Percentiles rank a stretch among this genome's conserved stretches.
These are phyloP conservation scores for Cephus cinctus DNA, from an alignment of 1,140 invertebrate species.

Conservation along the genomic window DNA sequence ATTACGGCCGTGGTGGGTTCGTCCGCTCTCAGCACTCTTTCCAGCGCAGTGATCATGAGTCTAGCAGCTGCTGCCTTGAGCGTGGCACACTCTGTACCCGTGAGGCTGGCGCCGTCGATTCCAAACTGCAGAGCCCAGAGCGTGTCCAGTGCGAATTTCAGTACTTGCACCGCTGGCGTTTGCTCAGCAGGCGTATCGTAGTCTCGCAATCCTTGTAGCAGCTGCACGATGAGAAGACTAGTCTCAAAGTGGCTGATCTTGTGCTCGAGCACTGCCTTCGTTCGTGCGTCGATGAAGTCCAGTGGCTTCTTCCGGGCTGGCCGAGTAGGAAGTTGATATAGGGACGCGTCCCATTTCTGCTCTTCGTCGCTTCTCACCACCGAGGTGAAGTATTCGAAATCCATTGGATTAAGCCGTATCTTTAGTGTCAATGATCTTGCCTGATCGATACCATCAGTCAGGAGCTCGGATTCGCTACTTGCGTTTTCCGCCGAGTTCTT, in stretches of 20 bases:
- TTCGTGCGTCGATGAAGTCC: slow-evolving; percentile 58
- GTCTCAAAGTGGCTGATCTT: slow-evolving; percentile 61
- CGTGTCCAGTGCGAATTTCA: slow-evolving; percentile 64
- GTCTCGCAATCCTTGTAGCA: slow-evolving; percentile 61
- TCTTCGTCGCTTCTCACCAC: slow-evolving; percentile 61
- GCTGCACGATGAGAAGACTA: slow-evolving; percentile 59
- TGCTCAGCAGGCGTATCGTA: slow-evolving; percentile 60
- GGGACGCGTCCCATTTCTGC: slow-evolving; percentile 27
- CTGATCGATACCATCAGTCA: slow-evolving; percentile 57
- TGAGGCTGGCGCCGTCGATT: slow-evolving; percentile 35
- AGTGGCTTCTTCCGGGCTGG: slow-evolving; percentile 48
- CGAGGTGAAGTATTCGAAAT: slow-evolving; percentile 66
- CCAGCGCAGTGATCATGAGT: slow-evolving; percentile 60
- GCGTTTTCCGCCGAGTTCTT: slow-evolving; percentile 13
- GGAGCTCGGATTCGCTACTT: slow-evolving; percentile 58
- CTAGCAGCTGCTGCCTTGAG: slow-evolving; percentile 62
- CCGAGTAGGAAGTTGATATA: slow-evolving; percentile 29
- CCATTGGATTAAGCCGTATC: slow-evolving; percentile 61
- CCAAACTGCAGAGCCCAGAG: slow-evolving; percentile 64
- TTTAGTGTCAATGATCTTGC: slow-evolving; percentile 58
- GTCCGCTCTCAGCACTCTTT: slow-evolving; percentile 59
- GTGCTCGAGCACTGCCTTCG: slow-evolving; percentile 56
- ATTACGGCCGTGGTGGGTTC: slow-evolving; percentile 63
- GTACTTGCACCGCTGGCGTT: slow-evolving; percentile 59
- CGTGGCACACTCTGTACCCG: slow-evolving; percentile 40